Base-by-base conservation (phyloP, 2,113 vertebrate genomes). In the Hiodon tergisus region DNA sequence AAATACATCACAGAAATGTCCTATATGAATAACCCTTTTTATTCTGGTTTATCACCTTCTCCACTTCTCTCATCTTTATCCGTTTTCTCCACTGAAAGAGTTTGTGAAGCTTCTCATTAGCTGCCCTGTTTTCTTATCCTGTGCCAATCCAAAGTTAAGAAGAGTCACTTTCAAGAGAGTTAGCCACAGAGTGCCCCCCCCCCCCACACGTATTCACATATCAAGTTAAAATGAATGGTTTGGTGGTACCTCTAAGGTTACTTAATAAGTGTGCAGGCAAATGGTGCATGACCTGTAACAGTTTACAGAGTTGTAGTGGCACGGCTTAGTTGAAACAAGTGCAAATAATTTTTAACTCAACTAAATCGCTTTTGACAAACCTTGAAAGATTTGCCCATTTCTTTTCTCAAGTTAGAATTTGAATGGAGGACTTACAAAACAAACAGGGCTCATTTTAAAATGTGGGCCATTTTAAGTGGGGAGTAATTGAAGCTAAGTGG, bases 401-500 rank as follows among this genome's bases (percentile, higher is more conserved):
- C n/a, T 47, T 14, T 67, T 50, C 16, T 3, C 17, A 54, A 52
- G 69, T 68, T 74, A 4, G 16, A 55, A 66, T 70, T 76, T 2
- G 72, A 58, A 70, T 11, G 48, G 69, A 57, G 58, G 58, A 61
- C 48, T 57, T 8, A 63, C 48, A 61, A 69, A 50, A 68, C 65
- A 11, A 16, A 54, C 60, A 60, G 65, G 54, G 55, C 63, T 58
- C 7, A 13, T 73, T 76, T 55, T n/a, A 67, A 60, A 73, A 52
- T 57, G 13, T 62, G 50, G 63, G 63, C 54, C 50, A 67, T 46
- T 75, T 72, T 17, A 74, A 69, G 52, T 47, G 8, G 61, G 67
- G 67, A 54, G 70, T 67, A 72, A 79, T 78, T 70, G 62, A 52
- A 61, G 54, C 17, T 74, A 77, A 77, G 58, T 77, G 75, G 58